Evolutionary conservation across 2,113 vertebrate species (phyloP).

Genomic region (Callospermophilus lateralis): DNA sequence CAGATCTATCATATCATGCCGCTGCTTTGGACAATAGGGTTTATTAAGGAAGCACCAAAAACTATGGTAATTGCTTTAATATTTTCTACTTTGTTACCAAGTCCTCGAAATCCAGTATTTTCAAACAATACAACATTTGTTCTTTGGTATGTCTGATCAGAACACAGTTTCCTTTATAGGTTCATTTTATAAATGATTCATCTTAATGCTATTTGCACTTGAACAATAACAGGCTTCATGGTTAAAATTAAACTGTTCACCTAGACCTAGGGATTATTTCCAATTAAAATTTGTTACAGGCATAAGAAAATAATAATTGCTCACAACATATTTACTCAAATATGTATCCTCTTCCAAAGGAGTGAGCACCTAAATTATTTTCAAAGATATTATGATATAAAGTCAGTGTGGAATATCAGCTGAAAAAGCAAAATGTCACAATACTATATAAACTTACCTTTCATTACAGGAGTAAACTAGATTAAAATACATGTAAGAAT

Average conservation of each 20-base stretch:
- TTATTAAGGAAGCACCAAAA: background rate
- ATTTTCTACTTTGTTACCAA: slow-evolving; percentile 3
- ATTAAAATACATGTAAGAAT: slow-evolving; percentile 9
- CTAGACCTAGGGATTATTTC: slow-evolving; percentile 1
- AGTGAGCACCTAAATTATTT: background rate
- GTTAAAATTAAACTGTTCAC: slow-evolving; percentile 37
- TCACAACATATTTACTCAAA: background rate
- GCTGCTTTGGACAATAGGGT: background rate
- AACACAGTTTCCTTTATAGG: background rate
- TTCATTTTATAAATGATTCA: slow-evolving; percentile 44
- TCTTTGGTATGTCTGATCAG: slow-evolving; percentile 15
- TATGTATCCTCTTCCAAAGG: background rate
- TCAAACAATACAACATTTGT: slow-evolving; percentile 29
- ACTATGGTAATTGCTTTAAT: background rate
- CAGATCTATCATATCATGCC: background rate
- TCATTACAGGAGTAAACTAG: background rate
- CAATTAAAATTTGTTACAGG: slow-evolving; percentile 37
- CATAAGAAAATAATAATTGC: background rate
- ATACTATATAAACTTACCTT: background rate
- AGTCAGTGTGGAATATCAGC: background rate
- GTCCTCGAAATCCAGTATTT: background rate
- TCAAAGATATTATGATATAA: background rate
- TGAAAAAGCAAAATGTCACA: slow-evolving; percentile 31
- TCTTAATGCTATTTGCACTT: slow-evolving; percentile 6
- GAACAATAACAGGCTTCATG: slow-evolving; percentile 19